Evolutionary conservation across 2,113 vertebrate species (phyloP).

Genomic region (Oreochromis tanganicae): DNA sequence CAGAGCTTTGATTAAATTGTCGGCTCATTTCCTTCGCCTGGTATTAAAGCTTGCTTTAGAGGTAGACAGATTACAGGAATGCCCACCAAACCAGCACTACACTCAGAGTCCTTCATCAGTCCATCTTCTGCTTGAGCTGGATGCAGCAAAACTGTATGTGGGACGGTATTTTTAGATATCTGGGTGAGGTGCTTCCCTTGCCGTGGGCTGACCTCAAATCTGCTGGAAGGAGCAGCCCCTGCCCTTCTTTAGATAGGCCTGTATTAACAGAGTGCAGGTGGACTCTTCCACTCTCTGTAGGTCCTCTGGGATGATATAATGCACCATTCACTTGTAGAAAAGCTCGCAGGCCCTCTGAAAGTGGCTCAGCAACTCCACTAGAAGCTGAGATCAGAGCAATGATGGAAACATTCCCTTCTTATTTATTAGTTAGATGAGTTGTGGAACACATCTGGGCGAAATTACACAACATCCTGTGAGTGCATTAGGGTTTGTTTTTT

Average conservation of each 20-base stretch:
- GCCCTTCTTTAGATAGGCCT: background rate
- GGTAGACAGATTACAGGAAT: background rate
- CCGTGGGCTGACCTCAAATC: constrained; percentile 22
- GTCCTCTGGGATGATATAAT: background rate
- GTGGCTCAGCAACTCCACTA: background rate
- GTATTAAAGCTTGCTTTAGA: background rate
- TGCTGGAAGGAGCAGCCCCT: constrained; percentile 15
- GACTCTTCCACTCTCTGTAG: background rate
- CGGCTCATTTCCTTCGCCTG: background rate
- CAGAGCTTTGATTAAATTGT: background rate
- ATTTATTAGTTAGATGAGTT: constrained; percentile 46
- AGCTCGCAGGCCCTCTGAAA: background rate
- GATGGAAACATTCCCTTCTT: background rate
- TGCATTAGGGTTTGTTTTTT: background rate
- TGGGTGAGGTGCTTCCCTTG: constrained; percentile 41
- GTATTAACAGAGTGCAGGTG: constrained; percentile 27
- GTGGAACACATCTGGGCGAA: constrained; percentile 59
- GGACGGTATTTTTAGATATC: constrained; percentile 70
- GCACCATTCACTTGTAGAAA: background rate
- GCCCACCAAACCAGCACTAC: background rate
- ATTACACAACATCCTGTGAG: constrained; percentile 61
- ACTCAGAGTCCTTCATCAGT: background rate
- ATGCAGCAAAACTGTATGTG: constrained; percentile 31
- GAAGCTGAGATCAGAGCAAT: background rate
- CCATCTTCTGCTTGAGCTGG: background rate